Conservation (phyloP, 2,797 vertebrate species). For the Pseudotriccus pelzelni region DNA sequence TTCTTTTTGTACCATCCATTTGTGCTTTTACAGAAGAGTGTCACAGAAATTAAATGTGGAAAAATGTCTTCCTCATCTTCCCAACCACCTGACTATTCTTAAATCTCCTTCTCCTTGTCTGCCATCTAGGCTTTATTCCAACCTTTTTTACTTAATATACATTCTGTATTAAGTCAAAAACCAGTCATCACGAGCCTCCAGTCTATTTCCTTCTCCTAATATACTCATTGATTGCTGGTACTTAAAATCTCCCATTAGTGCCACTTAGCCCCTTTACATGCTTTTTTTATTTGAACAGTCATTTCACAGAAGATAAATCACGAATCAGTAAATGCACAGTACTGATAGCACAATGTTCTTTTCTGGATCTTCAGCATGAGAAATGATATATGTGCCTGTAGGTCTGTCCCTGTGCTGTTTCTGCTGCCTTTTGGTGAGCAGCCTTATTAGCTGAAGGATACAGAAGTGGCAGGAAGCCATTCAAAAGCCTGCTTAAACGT, state of each 20-base stretch:
- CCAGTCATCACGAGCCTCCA: neutral
- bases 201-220: slow-evolving; percentile 28
- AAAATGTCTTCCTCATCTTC: neutral
- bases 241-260: slow-evolving; percentile 19
- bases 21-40: neutral
- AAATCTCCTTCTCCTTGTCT: neutral
- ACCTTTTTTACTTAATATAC: neutral
- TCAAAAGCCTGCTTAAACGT: neutral
- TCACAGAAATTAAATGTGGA: neutral
- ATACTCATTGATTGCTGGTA: neutral
- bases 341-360: neutral
- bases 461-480: neutral
- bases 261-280: neutral
- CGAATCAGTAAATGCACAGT: neutral
- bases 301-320: slow-evolving; percentile 48
- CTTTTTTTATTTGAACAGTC: slow-evolving; percentile 3
- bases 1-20: neutral
- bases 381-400: neutral
- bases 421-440: neutral
- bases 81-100: neutral
- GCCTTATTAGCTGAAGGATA: neutral
- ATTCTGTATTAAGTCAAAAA: neutral
- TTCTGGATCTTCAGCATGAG: neutral
- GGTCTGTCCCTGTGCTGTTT: neutral
- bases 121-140: neutral